Percentiles rank a stretch among this genome's conserved stretches.
Evolutionary conservation across 2,113 vertebrate species (phyloP).

Genomic region (Eonycteris spelaea): DNA sequence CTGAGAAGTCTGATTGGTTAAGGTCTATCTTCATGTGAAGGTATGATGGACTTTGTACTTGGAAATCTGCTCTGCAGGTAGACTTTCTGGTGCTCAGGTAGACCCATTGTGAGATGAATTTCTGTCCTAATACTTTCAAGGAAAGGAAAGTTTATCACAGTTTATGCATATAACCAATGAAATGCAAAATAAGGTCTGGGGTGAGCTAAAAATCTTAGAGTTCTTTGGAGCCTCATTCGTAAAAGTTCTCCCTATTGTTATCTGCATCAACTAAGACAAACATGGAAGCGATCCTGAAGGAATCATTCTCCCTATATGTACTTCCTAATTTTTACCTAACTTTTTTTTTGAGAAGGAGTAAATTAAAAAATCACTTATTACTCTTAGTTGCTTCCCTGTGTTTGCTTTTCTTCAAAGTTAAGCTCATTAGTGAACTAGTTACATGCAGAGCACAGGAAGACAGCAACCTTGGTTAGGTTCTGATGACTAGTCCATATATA

Average conservation of each 20-base stretch:
- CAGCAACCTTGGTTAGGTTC: neutral
- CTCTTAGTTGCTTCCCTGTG: neutral
- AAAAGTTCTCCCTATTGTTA: constrained; percentile 34
- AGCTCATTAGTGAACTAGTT: neutral
- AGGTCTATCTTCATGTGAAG: neutral
- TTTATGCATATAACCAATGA: constrained; percentile 71
- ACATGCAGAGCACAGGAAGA: neutral
- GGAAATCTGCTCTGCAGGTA: constrained; percentile 40
- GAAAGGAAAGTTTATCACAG: constrained; percentile 76
- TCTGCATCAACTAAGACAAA: constrained; percentile 49
- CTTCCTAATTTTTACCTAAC: neutral
- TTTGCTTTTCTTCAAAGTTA: constrained; percentile 27
- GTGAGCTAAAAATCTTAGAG: constrained; percentile 58
- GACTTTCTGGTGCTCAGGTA: constrained; percentile 42
- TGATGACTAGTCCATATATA: neutral
- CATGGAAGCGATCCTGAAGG: neutral
- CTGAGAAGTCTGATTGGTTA: neutral
- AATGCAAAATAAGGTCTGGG: constrained; percentile 77
- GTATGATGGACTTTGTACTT: neutral
- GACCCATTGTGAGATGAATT: constrained; percentile 12
- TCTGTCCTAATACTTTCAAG: constrained; percentile 61
- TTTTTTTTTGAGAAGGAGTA: constrained; percentile 18
- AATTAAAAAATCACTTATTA: neutral
- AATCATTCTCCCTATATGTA: constrained; percentile 1
- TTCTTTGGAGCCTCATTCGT: constrained; percentile 32